phyloP scores from a whole-genome alignment of 2,888 invertebrate species.

The Platerodrilus igneus region DNA sequence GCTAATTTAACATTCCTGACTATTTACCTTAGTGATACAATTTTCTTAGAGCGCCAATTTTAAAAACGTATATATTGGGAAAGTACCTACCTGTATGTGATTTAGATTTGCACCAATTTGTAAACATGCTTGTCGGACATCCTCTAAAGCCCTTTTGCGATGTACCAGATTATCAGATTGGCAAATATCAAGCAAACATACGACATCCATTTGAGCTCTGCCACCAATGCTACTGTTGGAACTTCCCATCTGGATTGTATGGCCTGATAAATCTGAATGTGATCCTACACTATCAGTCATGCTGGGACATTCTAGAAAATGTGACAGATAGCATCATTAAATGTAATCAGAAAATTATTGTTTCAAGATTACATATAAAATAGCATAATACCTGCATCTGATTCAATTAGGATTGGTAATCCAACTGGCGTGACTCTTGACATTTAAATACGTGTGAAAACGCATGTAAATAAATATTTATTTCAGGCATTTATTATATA shows the following conservation, averaged over 20 bases:
- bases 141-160: constrained; percentile 77
- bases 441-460: too few relatives aligned
- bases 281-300: constrained; percentile 59
- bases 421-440: constrained; percentile 22
- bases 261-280: constrained; percentile 57
- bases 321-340: constrained; percentile 15
- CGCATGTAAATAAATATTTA: too few relatives aligned
- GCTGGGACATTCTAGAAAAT: constrained; percentile 44
- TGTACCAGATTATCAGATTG: constrained; percentile 66
- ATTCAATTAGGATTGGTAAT: constrained; percentile 26
- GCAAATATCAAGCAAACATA: constrained; percentile 75
- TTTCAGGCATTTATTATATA: too few relatives aligned
- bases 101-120: constrained; percentile 76
- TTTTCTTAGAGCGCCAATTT: too few relatives aligned
- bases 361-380: not conserved
- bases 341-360: constrained; percentile 9
- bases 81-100: constrained; percentile 68
- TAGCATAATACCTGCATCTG: constrained; percentile 25
- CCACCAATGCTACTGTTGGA: constrained; percentile 38
- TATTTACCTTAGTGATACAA: too few relatives aligned
- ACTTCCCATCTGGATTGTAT: constrained; percentile 45
- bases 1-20: too few relatives aligned
- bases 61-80: too few relatives aligned
- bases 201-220: constrained; percentile 79
- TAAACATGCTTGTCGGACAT: constrained; percentile 75